phyloP scores from a whole-genome alignment of 2,888 invertebrate species.

The Brachypterus glaber region DNA sequence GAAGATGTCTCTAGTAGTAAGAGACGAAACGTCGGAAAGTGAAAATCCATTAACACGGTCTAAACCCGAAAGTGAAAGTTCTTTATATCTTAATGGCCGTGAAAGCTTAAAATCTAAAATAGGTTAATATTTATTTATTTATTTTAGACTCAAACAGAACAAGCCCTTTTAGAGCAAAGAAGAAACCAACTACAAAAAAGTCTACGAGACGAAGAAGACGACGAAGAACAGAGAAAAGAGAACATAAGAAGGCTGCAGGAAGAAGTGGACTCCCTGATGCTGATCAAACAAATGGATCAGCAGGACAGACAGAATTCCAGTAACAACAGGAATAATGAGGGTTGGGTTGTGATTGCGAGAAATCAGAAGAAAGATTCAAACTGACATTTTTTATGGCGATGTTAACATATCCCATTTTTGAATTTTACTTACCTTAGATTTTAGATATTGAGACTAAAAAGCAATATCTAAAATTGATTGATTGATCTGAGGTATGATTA shows the following conservation, averaged over 20 bases:
- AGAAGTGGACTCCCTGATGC: constrained; percentile 52
- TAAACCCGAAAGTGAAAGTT: no score
- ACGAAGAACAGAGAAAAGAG: constrained; percentile 31
- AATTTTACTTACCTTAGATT: no score
- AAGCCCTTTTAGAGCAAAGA: constrained; percentile 69
- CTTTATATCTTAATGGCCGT: no score
- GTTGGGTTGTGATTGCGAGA: constrained; percentile 25
- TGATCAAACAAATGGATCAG: constrained; percentile 56
- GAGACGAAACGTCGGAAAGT: no score
- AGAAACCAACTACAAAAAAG: constrained; percentile 62
- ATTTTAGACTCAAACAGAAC: constrained; percentile 83
- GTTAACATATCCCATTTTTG: not conserved
- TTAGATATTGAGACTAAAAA: constrained; percentile 4
- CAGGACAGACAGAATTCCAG: constrained; percentile 38
- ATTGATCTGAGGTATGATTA: no score
- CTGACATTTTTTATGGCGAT: not conserved
- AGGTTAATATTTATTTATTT: no score
- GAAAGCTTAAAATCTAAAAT: no score
- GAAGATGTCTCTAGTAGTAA: no score
- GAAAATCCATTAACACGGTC: no score
- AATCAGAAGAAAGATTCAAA: not conserved
- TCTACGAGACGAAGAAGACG: constrained; percentile 39
- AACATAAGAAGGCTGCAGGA: no score
- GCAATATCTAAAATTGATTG: no score
- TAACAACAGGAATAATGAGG: constrained; percentile 21